Base-by-base conservation (phyloP, 1,140 invertebrate species). In the Drosophila carrolli region DNA sequence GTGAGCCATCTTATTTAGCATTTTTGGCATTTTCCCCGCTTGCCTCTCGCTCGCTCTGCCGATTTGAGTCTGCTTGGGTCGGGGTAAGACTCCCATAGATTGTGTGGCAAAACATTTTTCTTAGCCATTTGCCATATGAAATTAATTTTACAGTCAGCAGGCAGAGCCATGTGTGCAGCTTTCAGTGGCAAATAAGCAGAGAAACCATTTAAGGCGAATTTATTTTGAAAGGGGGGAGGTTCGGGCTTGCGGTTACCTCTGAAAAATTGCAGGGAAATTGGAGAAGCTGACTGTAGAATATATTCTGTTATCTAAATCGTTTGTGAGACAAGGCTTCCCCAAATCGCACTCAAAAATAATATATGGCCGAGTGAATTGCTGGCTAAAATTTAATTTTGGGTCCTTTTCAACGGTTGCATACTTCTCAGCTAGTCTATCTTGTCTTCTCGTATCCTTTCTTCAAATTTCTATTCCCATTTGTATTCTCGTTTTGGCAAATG, bases 121-220 rank as follows among this genome's bases (percentile, higher is more conserved):
- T 77, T 77, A 70, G 74, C 74, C 75, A 77, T 77, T 77, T 77
- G 75, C 73, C 75, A 77, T 77, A 77, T 77, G 73, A 77, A 77
- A 77, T 77, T 77, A 76, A 77, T 77, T 77, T 77, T 77, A 76
- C 61, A 76, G 73, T 76, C 73, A 67, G 72, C 73, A 76, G 48
- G 47, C 73, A 67, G 29, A 37, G 53, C 29, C 56, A 60, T n/a
- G 19, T 70, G 51, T 71, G 44, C 65, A 57, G 67, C 53, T 50
- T 71, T 71, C 16, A 50, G 68, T 58, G 66, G 65, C 66, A 48
- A 71, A 57, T 50, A 70, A 70, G 48, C 44, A 55, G 51, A 71
- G 65, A 70, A 71, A 56, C 43, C 68, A 71, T 71, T 71, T 71
- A 47, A 48, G 50, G 50, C 27, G 43, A 71, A 48, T 71, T 71